Base-by-base conservation (phyloP, 2,113 vertebrate species). In the Notothenia coriiceps region DNA sequence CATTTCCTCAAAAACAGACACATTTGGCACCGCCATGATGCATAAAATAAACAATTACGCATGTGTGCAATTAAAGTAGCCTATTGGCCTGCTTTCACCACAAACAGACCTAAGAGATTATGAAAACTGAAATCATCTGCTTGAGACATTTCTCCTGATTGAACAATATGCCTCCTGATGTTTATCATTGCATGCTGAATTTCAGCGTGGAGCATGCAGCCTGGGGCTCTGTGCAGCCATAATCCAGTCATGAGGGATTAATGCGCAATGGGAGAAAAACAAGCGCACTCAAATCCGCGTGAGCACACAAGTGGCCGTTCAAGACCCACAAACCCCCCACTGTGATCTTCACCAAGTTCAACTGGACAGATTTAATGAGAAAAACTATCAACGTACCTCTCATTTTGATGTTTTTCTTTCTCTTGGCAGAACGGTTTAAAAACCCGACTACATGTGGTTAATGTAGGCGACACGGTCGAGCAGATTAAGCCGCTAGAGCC, bases 211-310 rank as follows among this genome's bases (percentile, higher is more conserved):
- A 66, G 63, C 69, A n/a, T 68, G 83, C 60, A 70, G 66, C 64
- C 69, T 52, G 17, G 10, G 55, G 79, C 75, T 77, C 72, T 25
- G 80, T 71, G 89, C 88, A 60, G 65, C 65, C 75, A 54, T 85
- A 90, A 92, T 91, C 85, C 93, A 82, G 83, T 84, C 86, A 91
- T 67, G 88, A 82, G 79, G 90, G 86, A 93, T 93, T 91, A 92
- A 75, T 75, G 86, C 90, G 90, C 90, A 91, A 33, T 62, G 82
- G 80, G 74, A 84, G 86, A 76, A 84, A 83, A 88, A 81, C 87
- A 86, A 81, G 86, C 88, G 86, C 91, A 75, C 86, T 67, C 40
- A 47, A 77, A 14, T 64, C 56, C 51, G 61, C 33, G 72, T 83
- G 82, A 79, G 74, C 87, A 78, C 87, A 82, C 89, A 89, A 88